A percentile compares a stretch with the other conserved stretches of the same genome.
Conservation (phyloP, 2,797 vertebrate genomes). For the Sebastes cheni region DNA sequence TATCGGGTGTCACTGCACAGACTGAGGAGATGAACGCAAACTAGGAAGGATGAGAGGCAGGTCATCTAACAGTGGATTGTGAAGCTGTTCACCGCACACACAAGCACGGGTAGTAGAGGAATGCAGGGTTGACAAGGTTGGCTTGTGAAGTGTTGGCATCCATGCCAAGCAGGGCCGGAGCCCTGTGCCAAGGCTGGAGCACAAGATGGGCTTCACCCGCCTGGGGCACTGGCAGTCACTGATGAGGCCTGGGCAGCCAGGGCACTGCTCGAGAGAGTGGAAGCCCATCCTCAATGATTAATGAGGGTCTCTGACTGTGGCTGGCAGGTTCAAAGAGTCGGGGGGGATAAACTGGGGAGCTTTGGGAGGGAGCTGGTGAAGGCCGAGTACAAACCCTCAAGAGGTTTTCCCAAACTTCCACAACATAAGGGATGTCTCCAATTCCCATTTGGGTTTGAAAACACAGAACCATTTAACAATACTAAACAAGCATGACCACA, state of each 20-base stretch:
- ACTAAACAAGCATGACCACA: not conserved
- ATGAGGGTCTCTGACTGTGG: constrained; percentile 50
- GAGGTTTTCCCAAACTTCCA: constrained; percentile 16
- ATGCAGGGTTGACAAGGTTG: constrained; percentile 52
- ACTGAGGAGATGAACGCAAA: constrained; percentile 15
- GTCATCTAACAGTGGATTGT: constrained; percentile 5
- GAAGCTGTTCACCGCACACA: constrained; percentile 2
- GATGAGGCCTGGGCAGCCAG: constrained; percentile 35
- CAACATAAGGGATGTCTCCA: not conserved
- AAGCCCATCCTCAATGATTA: constrained; percentile 56
- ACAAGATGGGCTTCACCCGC: constrained; percentile 60
- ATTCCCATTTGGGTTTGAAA: constrained; percentile 27
- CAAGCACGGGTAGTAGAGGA: constrained; percentile 37
- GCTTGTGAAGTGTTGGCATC: constrained; percentile 38
- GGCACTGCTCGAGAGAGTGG: constrained; percentile 47
- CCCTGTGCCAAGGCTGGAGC: constrained; percentile 63
- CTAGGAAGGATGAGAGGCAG: constrained; percentile 2
- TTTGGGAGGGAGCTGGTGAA: not conserved
- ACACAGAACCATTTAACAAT: constrained; percentile 12
- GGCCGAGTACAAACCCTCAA: constrained; percentile 6
- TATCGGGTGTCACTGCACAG: not conserved
- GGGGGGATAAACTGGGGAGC: constrained; percentile 2
- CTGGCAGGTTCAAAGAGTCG: constrained; percentile 46
- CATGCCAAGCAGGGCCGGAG: constrained; percentile 53
- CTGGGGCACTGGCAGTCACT: constrained; percentile 38